Conservation (phyloP, 2,888 invertebrate species). For the Hesperia comma region DNA sequence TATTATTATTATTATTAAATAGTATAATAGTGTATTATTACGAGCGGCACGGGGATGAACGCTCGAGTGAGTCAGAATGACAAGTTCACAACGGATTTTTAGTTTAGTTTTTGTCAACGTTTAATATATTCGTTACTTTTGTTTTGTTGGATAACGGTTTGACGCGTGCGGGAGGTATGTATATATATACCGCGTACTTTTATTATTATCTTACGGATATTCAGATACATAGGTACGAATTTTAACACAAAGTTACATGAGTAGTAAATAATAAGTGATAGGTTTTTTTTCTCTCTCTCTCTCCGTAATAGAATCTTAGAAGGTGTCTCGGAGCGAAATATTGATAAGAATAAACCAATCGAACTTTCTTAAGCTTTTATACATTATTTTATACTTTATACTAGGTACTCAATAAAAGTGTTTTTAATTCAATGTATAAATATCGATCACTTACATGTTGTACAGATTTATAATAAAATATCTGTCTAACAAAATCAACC, state of each 20-base stretch:
- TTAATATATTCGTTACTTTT: slow-evolving; percentile 47
- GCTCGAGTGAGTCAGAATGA: slow-evolving; percentile 78
- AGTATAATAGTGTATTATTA: slow-evolving; percentile 73
- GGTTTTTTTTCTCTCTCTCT: too few relatives aligned
- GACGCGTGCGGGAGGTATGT: slow-evolving; percentile 40
- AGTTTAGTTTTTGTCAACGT: slow-evolving; percentile 46
- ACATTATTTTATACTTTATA: too few relatives aligned
- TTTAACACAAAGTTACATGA: too few relatives aligned
- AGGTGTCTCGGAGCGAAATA: too few relatives aligned
- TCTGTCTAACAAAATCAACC: not conserved
- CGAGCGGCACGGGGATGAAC: slow-evolving; percentile 75
- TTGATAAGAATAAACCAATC: too few relatives aligned
- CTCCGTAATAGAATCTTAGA: too few relatives aligned
- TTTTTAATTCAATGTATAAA: too few relatives aligned
- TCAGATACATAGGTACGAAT: too few relatives aligned
- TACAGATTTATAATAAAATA: not conserved
- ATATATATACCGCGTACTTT: not conserved
- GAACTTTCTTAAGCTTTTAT: too few relatives aligned
- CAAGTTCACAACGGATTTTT: slow-evolving; percentile 54
- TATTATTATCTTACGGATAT: not conserved
- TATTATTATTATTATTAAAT: slow-evolving; percentile 71
- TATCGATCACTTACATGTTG: not conserved
- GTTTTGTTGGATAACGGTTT: slow-evolving; percentile 43
- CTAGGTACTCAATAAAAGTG: too few relatives aligned
- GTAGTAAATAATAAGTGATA: too few relatives aligned